phyloP scores from a whole-genome alignment of 2,113 vertebrate species.

The Rhinichthys klamathensis region DNA sequence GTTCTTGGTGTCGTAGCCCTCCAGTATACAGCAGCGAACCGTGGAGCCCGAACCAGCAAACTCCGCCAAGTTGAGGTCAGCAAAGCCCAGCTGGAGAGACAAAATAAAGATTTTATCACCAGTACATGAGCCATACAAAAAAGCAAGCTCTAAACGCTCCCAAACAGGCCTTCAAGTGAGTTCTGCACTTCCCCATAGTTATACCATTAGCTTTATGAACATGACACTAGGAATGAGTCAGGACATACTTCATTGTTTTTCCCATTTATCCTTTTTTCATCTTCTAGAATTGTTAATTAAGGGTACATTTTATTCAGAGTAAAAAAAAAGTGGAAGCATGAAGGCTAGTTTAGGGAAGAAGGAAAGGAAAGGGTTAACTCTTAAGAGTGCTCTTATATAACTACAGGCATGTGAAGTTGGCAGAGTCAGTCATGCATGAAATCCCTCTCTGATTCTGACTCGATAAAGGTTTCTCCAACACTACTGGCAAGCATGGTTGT shows the following conservation, averaged over 20 bases:
- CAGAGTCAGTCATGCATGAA: constrained; percentile 32
- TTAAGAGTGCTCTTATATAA: constrained; percentile 49
- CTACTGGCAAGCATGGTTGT: background rate
- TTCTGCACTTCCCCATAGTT: background rate
- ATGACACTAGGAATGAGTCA: background rate
- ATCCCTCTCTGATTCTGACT: constrained; percentile 20
- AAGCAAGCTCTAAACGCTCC: background rate
- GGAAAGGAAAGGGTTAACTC: constrained; percentile 27
- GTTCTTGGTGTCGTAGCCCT: constrained; percentile 98
- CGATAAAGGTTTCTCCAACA: constrained; percentile 34
- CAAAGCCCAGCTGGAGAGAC: constrained; percentile 88
- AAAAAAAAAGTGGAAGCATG: background rate
- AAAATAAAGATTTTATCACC: background rate
- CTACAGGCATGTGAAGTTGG: constrained; percentile 35
- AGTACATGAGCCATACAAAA: background rate
- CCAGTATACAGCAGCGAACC: constrained; percentile 93
- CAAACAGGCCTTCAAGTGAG: background rate
- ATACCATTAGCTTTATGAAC: background rate
- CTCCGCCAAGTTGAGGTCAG: constrained; percentile 97
- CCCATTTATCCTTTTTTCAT: background rate
- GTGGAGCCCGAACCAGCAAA: constrained; percentile 96
- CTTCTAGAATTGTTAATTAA: background rate
- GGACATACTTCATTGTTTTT: background rate
- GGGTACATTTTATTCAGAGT: background rate
- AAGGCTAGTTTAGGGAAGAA: background rate